These are phyloP conservation scores for Propithecus coquereli DNA, from an alignment of 2,113 vertebrate genomes.

Conservation along the genomic window DNA sequence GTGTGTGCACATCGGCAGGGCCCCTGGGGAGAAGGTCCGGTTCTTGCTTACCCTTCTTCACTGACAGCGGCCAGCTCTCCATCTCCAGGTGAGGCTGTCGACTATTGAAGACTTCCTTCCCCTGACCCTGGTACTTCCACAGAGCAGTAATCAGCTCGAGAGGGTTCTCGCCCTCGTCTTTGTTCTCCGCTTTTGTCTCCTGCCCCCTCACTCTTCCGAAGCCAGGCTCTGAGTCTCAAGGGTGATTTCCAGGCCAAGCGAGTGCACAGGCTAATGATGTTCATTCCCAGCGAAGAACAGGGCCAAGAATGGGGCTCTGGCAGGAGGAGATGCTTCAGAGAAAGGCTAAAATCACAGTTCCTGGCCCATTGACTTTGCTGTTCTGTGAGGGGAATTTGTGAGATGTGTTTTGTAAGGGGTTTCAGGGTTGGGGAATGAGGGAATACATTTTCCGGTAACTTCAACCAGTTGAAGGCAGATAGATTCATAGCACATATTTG, in stretches of 20 bases:
- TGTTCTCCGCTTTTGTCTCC: background rate
- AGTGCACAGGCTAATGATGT: background rate
- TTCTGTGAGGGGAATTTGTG: conserved; percentile 3
- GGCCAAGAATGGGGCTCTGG: background rate
- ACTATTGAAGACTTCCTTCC: background rate
- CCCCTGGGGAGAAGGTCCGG: too few species aligned
- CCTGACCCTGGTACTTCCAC: background rate
- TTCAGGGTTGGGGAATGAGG: background rate
- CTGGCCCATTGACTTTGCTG: conserved; percentile 23
- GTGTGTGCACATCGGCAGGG: rapidly evolving
- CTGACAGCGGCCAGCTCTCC: background rate
- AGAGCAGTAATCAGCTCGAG: background rate
- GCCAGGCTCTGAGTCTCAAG: background rate
- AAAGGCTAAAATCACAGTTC: conserved; percentile 50
- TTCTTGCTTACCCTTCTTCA: background rate
- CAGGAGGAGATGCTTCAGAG: background rate
- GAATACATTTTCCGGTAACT: conserved; percentile 23
- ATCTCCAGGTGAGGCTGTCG: background rate
- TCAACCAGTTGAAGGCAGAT: background rate
- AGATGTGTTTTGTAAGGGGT: background rate
- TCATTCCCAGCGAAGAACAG: background rate
- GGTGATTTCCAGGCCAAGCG: background rate
- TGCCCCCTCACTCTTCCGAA: background rate
- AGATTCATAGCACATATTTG: background rate
- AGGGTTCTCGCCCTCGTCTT: background rate